Evolutionary conservation across 1,140 invertebrate species (phyloP).

Genomic region (Vollenhovia emeryi): DNA sequence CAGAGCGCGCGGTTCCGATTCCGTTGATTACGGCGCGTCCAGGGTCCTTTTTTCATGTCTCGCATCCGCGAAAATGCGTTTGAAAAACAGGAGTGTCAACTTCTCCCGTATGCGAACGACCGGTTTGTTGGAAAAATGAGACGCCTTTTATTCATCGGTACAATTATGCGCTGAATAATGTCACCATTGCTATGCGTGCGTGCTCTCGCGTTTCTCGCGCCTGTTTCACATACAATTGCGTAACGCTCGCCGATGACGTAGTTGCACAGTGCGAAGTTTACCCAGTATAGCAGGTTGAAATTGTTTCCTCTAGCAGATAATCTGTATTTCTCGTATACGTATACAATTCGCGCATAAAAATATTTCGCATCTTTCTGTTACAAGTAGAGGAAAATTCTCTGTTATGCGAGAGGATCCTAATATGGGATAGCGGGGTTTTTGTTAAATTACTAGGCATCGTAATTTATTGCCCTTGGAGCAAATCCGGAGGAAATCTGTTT

Average conservation of each 20-base stretch:
- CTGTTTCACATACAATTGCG: slow-evolving; percentile 28
- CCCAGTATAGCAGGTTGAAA: background rate
- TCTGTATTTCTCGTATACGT: background rate
- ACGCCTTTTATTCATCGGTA: background rate
- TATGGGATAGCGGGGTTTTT: too few relatives aligned
- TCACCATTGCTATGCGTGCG: background rate
- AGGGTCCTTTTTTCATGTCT: background rate
- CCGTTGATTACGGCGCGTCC: background rate
- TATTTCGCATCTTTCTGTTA: background rate
- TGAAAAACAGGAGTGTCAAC: background rate
- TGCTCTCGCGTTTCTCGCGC: background rate
- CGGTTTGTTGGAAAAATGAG: background rate
- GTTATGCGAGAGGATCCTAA: too few relatives aligned
- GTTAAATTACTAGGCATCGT: too few relatives aligned
- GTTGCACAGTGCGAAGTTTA: background rate
- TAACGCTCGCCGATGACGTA: background rate
- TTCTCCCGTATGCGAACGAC: background rate
- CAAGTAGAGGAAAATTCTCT: too few relatives aligned
- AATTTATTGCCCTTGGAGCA: too few relatives aligned
- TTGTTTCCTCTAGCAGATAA: background rate
- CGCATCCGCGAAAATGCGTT: background rate
- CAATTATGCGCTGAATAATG: background rate
- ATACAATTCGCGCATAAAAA: background rate
- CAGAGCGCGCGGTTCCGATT: background rate
- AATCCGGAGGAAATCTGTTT: too few relatives aligned